Conservation (phyloP, 2,888 invertebrate species). For the Molanna angustata region DNA sequence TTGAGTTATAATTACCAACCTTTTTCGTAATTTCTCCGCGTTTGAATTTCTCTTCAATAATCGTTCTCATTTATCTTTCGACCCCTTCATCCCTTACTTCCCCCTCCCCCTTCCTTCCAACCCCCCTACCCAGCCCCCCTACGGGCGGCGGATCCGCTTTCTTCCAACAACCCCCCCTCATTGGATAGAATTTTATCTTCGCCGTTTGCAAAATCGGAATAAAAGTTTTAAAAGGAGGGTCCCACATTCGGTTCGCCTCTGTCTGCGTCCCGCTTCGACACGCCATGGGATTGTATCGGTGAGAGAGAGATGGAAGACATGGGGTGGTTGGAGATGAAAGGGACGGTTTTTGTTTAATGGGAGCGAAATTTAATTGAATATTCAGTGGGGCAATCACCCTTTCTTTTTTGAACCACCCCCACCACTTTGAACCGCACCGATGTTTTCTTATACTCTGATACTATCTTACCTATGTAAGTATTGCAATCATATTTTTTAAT, state of each 20-base stretch:
- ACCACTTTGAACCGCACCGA: too few relatives aligned
- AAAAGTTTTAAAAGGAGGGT: conserved; percentile 31
- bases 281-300: too few relatives aligned
- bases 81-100: conserved; percentile 7
- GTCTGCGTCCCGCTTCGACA: conserved; percentile 11
- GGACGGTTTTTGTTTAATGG: conserved; percentile 28
- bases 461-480: too few relatives aligned
- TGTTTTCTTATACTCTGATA: too few relatives aligned
- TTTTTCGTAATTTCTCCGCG: too few relatives aligned
- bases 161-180: conserved; percentile 19
- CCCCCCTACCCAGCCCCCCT: conserved; percentile 9
- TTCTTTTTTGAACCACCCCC: too few relatives aligned
- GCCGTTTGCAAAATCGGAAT: conserved; percentile 26
- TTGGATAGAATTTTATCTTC: conserved; percentile 32
- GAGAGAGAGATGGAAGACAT: conserved; percentile 10
- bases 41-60: too few relatives aligned
- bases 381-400: conserved; percentile 20
- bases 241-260: conserved; percentile 14
- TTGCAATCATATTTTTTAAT: too few relatives aligned
- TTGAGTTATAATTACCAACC: too few relatives aligned
- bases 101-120: conserved; percentile 9
- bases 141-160: conserved; percentile 12
- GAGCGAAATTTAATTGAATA: conserved; percentile 31
- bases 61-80: conserved; percentile 16
- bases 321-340: conserved; percentile 15